A percentile compares a stretch with the other conserved stretches of the same genome.
These are phyloP conservation scores for Chrysogorgia sp. DNA, from an alignment of 92 coral and sea anemone genomes.

Conservation along the genomic window DNA sequence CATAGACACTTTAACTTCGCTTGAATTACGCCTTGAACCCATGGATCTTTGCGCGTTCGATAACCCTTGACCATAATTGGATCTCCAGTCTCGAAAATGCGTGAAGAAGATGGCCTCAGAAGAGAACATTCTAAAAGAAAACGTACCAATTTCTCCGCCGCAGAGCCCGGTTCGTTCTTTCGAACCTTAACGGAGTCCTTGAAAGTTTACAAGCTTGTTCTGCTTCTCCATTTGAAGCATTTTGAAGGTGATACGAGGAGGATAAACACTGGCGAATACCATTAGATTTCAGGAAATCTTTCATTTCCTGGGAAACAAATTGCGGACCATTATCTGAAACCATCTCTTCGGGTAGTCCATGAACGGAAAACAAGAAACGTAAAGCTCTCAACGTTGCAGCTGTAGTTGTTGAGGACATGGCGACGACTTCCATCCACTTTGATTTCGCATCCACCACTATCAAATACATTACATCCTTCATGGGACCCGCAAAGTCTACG, in stretches of 20 bases:
- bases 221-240: neutral
- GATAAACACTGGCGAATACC: slow-evolving; percentile 28
- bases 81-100: neutral
- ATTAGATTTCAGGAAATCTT: slow-evolving; percentile 23
- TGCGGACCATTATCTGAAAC: slow-evolving; percentile 47
- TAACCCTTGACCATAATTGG: neutral
- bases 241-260: slow-evolving; percentile 19
- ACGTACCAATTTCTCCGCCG: too few relatives aligned
- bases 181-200: neutral
- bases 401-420: slow-evolving; percentile 49
- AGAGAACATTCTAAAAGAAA: neutral
- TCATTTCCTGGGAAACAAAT: slow-evolving; percentile 31
- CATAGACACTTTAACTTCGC: too few relatives aligned
- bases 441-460: slow-evolving; percentile 57
- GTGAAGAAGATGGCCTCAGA: neutral
- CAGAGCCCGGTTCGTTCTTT: neutral
- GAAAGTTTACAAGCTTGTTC: neutral
- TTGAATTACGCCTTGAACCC: slow-evolving; percentile 22
- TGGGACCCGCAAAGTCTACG: slow-evolving; percentile 57
- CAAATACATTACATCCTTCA: slow-evolving; percentile 44
- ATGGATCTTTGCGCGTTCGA: neutral
- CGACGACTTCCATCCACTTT: slow-evolving; percentile 56
- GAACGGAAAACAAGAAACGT: slow-evolving; percentile 48
- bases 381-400: slow-evolving; percentile 45
- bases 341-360: slow-evolving; percentile 48